Base-by-base conservation (phyloP, 2,797 vertebrate species). In the Eurystomus glaucurus region DNA sequence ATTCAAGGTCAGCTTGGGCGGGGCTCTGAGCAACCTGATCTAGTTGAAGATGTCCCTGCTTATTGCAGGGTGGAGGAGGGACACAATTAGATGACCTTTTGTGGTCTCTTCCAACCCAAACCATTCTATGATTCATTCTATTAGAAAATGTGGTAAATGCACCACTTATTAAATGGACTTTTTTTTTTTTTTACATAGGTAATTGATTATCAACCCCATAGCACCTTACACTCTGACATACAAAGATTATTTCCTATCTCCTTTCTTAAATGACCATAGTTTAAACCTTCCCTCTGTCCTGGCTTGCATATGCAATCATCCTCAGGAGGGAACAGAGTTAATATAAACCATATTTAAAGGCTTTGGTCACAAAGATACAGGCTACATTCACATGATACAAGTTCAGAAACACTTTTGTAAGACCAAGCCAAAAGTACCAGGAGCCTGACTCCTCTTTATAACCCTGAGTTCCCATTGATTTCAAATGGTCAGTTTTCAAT, bases 41-140 rank as follows among this genome's bases (percentile, higher is more conserved):
- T 22, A 6, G 14, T 14, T 61, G 41, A 55, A 13, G 31, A 19
- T 33, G 35, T 33, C 15, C 35, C 48, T 45, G 31, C 14, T 39
- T 10, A 11, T 3, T 29, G 35, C 17, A 35, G 7, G 1, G 21
- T 22, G 15, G 11, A 43, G 2, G 0, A 20, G 70, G 25, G 17
- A 33, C 31, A 37, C 11, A 9, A 37, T 11, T 39, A 45, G 25
- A 50, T 48, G 19, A 17, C 23, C 14, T 61, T 74, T 31, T 10
- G 45, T 48, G 2, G 9, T 57, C 15, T 12, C 33, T 85, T 68
- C 14, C 66, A 75, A 68, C 2, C 15, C 46, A 85, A 90, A 71
- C 3, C 4, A 9, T 68, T 74, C 62, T 68, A 17, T 55, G 46
- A 76, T 55, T 74, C 3, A 14, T 84, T 71, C 57, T 43, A 14